Percentiles rank a stretch among this genome's conserved stretches.
These are phyloP conservation scores for Acinonyx jubatus DNA, from an alignment of 2,113 vertebrate genomes.

Conservation along the genomic window DNA sequence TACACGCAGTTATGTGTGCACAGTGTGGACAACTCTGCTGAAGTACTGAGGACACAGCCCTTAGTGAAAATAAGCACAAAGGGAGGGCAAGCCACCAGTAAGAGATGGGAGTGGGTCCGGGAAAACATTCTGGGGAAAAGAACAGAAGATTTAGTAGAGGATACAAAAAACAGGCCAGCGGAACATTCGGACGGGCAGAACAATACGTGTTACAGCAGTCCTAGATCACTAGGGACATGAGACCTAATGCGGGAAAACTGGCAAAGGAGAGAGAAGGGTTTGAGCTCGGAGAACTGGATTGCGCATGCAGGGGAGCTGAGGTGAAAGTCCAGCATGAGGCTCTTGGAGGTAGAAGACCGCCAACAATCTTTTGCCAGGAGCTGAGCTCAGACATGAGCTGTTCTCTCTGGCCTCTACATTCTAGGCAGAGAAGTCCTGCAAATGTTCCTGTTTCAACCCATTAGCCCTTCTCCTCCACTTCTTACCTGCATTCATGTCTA, in stretches of 20 bases:
- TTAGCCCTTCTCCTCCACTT: not conserved
- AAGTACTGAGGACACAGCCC: not conserved
- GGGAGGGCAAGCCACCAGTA: not conserved
- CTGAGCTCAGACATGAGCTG: not conserved
- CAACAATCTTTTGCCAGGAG: slow-evolving; percentile 1
- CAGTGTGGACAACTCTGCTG: not conserved
- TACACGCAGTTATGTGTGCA: not conserved
- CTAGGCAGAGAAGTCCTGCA: not conserved
- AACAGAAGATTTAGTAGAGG: not conserved
- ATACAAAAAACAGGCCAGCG: not conserved
- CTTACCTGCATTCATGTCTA: slow-evolving; percentile 89
- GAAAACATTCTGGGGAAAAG: slow-evolving; percentile 34
- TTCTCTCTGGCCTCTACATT: not conserved
- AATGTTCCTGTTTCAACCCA: not conserved
- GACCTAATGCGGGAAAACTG: not conserved
- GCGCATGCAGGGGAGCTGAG: not conserved
- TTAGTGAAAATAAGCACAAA: slow-evolving; percentile 13
- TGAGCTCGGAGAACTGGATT: not conserved
- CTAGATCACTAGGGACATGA: slow-evolving; percentile 9
- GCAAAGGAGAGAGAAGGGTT: not conserved
- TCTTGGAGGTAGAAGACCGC: not conserved
- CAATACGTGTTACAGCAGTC: not conserved
- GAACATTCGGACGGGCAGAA: not conserved
- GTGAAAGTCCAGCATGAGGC: not conserved
- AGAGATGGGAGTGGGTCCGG: not conserved